Evolutionary conservation across 1,140 invertebrate species (phyloP).

Genomic region (Leptonema lineaticorne): DNA sequence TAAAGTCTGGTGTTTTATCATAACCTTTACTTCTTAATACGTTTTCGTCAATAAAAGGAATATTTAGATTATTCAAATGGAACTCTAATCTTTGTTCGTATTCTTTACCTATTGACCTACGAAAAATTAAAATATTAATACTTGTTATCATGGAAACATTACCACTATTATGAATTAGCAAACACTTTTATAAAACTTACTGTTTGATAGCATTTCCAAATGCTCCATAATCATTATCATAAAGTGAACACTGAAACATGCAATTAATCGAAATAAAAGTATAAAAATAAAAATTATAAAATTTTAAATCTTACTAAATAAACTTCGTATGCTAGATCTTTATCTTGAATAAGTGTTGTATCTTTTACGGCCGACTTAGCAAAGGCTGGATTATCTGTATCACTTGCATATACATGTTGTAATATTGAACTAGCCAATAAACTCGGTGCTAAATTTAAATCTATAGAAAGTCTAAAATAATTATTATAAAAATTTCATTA

Average conservation of each 20-base stretch:
- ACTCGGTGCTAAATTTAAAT: constrained; percentile 51
- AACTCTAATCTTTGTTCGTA: constrained; percentile 54
- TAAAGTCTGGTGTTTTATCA: constrained; percentile 94
- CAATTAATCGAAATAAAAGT: constrained; percentile 49
- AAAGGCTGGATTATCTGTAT: constrained; percentile 54
- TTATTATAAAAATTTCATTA: constrained; percentile 46
- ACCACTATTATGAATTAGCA: constrained; percentile 13
- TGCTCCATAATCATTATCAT: constrained; percentile 77
- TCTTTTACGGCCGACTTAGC: constrained; percentile 67
- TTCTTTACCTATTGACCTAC: constrained; percentile 54
- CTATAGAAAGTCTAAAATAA: constrained; percentile 49
- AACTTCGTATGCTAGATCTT: constrained; percentile 72
- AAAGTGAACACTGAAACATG: constrained; percentile 61
- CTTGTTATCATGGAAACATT: not conserved
- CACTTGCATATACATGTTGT: constrained; percentile 47
- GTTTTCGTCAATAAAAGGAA: constrained; percentile 76
- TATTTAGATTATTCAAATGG: constrained; percentile 51
- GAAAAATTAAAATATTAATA: constrained; percentile 38
- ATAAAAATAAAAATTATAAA: constrained; percentile 43
- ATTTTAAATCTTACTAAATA: constrained; percentile 65
- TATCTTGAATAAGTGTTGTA: constrained; percentile 69
- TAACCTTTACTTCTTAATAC: constrained; percentile 79
- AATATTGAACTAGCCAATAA: constrained; percentile 51
- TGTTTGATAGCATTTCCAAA: constrained; percentile 72
- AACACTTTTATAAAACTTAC: constrained; percentile 43